phyloP scores from a whole-genome alignment of 2,888 invertebrate genomes.

The Perdita meconis region DNA sequence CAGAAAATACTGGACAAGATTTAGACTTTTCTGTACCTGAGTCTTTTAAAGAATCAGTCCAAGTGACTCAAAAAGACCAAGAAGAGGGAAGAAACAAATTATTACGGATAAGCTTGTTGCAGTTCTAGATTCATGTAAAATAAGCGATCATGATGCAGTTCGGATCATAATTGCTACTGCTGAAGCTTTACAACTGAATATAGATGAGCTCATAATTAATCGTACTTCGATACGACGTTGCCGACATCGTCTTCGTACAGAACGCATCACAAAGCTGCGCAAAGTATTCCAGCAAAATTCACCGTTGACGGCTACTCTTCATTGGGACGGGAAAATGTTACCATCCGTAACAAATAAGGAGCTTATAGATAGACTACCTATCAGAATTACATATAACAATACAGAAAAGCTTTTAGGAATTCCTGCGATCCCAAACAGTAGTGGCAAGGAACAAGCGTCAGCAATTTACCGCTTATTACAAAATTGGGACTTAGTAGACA shows the following conservation, averaged over 20 bases:
- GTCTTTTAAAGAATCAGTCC: not conserved
- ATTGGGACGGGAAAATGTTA: slow-evolving; percentile 19
- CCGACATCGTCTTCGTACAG: not conserved
- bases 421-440: slow-evolving; percentile 3
- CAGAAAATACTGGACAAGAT: not conserved
- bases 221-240: slow-evolving; percentile 2
- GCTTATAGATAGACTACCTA: slow-evolving; percentile 1
- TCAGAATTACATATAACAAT: not conserved
- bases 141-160: slow-evolving; percentile 12
- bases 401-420: slow-evolving; percentile 19
- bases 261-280: not conserved
- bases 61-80: not conserved
- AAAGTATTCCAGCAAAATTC: not conserved
- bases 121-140: slow-evolving; percentile 1
- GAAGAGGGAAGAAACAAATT: not conserved
- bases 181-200: not conserved
- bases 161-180: slow-evolving; percentile 2
- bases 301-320: not conserved
- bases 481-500: slow-evolving; percentile 19
- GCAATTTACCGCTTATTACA: slow-evolving; percentile 3
- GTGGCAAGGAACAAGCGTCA: slow-evolving; percentile 2
- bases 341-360: slow-evolving; percentile 4
- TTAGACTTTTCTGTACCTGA: not conserved
- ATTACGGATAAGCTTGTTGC: slow-evolving; percentile 3
- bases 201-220: not conserved